Evolutionary conservation across 2,113 vertebrate genomes (phyloP), one percentile per base, ranked within the genome.

Genomic region (Rhinolophus sinicus): DNA sequence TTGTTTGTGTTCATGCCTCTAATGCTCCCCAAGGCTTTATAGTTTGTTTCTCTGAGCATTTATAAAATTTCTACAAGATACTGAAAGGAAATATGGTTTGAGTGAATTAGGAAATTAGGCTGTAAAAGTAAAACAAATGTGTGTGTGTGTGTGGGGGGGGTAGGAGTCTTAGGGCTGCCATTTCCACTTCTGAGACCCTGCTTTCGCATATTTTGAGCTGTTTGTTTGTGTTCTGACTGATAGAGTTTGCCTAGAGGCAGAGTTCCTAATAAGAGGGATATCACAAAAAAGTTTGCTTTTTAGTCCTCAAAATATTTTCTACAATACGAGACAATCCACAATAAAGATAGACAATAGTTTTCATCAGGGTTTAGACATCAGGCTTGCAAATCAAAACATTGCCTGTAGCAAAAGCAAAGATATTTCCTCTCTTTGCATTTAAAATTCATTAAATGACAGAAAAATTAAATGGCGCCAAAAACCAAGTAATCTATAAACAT

Each of bases 381-480:
- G 72, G 52, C 18, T 95, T 88, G 54, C 30, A 58, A 65, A 96
- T 88, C 93, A 95, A 96, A 96, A 83, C 58, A 94, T 13, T 8
- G 50, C 97, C 96, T 76, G 64, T 30, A 97, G 97, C 78, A 92
- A 96, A 56, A 96, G 88, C 52, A 88, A 92, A 86, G 69, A 82
- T 47, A 40, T n/a, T 90, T 0, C 11, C 83, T 95, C 54, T 94
- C 91, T 92, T 88, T 88, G 26, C 86, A 94, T 97, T 96, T 85
- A 95, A 92, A 92, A 98, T 97, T 97, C 64, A 96, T 83, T 16
- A 52, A 86, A 94, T 0, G 13, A 95, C 83, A 98, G 88, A 95
- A 97, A 98, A 98, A 97, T 88, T 98, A 96, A 97, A 88, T 52
- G n/a, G 28, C 8, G 24, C 2, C 40, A 84, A 96, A 87, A 97